phyloP scores from a whole-genome alignment of 37 sponge, comb jelly and placozoan species.

The Beroe ovata region DNA sequence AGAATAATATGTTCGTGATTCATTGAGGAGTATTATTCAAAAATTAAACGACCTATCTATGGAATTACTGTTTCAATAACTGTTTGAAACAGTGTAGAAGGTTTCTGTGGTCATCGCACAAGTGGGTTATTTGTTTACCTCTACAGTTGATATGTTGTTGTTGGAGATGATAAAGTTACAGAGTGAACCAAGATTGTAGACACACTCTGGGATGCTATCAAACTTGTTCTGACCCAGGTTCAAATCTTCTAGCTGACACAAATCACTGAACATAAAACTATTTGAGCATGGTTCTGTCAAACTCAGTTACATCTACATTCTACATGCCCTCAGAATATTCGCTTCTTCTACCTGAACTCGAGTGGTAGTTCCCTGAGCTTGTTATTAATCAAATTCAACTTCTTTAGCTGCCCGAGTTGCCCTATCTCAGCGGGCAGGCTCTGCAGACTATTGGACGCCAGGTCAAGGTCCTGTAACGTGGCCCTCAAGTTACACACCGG shows the following conservation, averaged over 20 bases:
- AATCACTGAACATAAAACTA: neutral
- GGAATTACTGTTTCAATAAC: too few species aligned
- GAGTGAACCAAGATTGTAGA: neutral
- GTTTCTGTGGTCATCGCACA: neutral
- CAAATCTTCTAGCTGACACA: constrained; percentile 1
- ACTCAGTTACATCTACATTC: too few species aligned
- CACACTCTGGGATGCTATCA: neutral
- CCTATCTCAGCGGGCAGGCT: constrained; percentile 33
- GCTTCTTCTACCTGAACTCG: neutral
- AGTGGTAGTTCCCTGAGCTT: constrained; percentile 34
- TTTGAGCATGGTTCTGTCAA: too few species aligned
- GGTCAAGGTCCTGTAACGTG: constrained; percentile 41
- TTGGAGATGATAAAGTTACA: constrained; percentile 33
- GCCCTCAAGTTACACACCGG: neutral
- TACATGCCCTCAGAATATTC: too few species aligned
- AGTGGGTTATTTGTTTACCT: too few species aligned
- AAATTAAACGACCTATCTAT: too few species aligned
- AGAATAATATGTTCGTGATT: too few species aligned
- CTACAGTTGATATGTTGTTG: constrained; percentile 31
- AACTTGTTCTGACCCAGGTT: constrained; percentile 55
- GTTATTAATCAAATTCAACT: constrained; percentile 37
- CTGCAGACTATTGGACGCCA: neutral
- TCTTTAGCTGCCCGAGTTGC: neutral
- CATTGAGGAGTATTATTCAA: too few species aligned
- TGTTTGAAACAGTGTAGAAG: too few species aligned